phyloP scores from a whole-genome alignment of 2,113 vertebrate species.

The Phylloscopus trochiloides region DNA sequence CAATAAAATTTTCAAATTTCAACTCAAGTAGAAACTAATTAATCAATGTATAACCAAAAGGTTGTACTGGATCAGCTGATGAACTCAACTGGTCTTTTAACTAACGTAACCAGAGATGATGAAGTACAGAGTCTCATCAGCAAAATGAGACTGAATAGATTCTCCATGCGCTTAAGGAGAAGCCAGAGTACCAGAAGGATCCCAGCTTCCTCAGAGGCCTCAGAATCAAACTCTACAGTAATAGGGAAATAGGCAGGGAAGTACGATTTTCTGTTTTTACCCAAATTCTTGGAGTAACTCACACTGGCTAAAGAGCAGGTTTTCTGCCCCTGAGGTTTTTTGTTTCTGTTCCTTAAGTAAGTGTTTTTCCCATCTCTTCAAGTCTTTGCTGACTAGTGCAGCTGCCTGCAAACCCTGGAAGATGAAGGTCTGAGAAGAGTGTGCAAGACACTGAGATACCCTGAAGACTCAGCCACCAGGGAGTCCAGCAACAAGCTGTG shows the following conservation, averaged over 20 bases:
- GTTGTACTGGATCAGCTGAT: background rate
- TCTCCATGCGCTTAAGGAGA: background rate
- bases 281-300: background rate
- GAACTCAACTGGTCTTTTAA: background rate
- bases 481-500: background rate
- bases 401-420: background rate
- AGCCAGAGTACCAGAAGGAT: background rate
- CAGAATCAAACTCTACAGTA: background rate
- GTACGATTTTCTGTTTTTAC: background rate
- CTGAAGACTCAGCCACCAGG: background rate
- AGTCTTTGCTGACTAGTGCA: background rate
- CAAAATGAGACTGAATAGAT: background rate
- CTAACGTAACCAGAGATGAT: background rate
- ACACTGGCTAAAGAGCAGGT: background rate
- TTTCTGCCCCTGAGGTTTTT: background rate
- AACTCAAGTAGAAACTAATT: background rate
- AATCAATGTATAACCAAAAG: background rate
- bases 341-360: background rate
- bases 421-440: background rate
- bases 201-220: background rate
- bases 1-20: background rate
- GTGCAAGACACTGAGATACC: background rate
- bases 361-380: background rate
- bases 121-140: background rate
- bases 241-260: background rate